Evolutionary conservation across 2,113 vertebrate genomes (phyloP), one percentile per base, ranked within the genome.

Genomic region (Brienomyrus longianalis): DNA sequence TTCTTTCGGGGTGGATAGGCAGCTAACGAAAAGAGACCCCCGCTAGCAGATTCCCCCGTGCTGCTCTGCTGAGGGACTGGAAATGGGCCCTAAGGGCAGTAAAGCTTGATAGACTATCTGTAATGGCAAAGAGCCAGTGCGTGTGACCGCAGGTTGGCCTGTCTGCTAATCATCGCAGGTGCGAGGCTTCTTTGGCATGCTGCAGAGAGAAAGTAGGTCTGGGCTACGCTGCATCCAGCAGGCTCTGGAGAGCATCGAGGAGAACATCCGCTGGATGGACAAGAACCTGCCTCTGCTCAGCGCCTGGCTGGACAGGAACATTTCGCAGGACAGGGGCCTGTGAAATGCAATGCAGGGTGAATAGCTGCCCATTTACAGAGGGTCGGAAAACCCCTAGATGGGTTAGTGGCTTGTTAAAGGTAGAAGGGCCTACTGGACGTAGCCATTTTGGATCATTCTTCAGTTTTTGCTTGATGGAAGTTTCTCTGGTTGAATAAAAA

Each of bases 251-350:
- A 97, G 94, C 62, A 97, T 98, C 5, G 95, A 96, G 87, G 97
- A 98, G 88, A 98, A 98, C 89, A 97, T 98, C 91, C 94, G 94
- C 2, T 97, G 98, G 97, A 97, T 96, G 96, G 96, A 98, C 50
- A 93, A 92, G 54, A 97, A 98, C 93, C 93, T 97, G n/a, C 96
- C 97, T 27, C 92, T 96, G 89, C 93, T 98, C 89, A 94, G 94
- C 93, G 87, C 88, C 2, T 97, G 97, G 97, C 91, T 98, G 89
- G 89, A 95, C 91, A 93, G 88, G 70, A 74, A 48, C 5, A n/a
- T 23, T 2, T 93, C 9, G 3, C 21, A 45, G 88, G n/a, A 39
- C 47, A 56, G 50, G 66, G 27, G 15, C 1, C 48, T 50, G 9
- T 50, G 9, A 66, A 17, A 7, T 5, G 1, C 50, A 77, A 66